Percentiles rank a stretch among this genome's conserved stretches.
Conservation (phyloP, 2,888 invertebrate species). For the Hypomecis atomaria region DNA sequence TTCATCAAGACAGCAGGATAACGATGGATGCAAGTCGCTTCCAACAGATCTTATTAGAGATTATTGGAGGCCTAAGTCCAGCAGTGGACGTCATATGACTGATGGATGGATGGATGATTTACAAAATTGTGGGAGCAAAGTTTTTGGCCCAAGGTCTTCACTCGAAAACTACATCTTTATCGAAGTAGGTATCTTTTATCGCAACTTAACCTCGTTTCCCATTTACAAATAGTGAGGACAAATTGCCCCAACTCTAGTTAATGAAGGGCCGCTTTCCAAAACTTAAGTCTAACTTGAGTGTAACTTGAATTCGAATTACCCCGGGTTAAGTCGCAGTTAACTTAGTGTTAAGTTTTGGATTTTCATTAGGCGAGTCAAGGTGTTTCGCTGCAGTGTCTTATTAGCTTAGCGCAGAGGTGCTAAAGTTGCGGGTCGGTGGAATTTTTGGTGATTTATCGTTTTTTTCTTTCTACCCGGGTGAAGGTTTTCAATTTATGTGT, state of each 20-base stretch:
- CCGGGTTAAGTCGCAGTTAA: conserved; percentile 38
- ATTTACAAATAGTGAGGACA: conserved; percentile 31
- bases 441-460: background rate
- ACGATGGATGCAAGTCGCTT: too few relatives aligned
- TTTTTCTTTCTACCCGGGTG: background rate
- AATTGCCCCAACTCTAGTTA: conserved; percentile 30
- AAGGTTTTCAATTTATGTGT: too few relatives aligned
- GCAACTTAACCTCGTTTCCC: conserved; percentile 13
- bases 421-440: conserved; percentile 8
- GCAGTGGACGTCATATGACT: too few relatives aligned
- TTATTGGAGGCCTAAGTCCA: too few relatives aligned
- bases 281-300: conserved; percentile 21
- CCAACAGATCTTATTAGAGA: too few relatives aligned
- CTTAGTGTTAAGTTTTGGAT: conserved; percentile 36
- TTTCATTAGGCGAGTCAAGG: conserved; percentile 39
- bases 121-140: background rate
- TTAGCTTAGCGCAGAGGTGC: conserved; percentile 14
- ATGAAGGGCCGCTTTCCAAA: conserved; percentile 31
- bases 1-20: too few relatives aligned
- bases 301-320: conserved; percentile 36
- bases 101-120: too few relatives aligned
- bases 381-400: conserved; percentile 30
- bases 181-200: conserved; percentile 3
- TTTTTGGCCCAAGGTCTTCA: background rate
- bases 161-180: background rate